A percentile compares a stretch with the other conserved stretches of the same genome.
phyloP scores from a whole-genome alignment of 2,113 vertebrate genomes.

The Pristiophorus japonicus region DNA sequence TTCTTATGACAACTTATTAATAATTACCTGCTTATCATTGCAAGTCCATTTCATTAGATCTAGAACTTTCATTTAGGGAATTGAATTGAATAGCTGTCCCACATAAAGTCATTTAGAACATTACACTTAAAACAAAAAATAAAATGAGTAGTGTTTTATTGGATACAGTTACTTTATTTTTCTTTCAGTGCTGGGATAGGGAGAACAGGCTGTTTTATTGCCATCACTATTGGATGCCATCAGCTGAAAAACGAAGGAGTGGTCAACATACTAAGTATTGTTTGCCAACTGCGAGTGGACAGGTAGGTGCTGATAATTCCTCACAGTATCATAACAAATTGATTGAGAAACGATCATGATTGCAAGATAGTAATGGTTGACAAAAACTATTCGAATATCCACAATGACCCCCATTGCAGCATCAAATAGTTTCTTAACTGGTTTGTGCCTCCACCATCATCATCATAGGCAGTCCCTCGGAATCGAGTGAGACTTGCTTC shows the following conservation, averaged over 20 bases:
- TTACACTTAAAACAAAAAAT: background rate
- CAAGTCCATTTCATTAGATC: background rate
- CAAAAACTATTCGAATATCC: background rate
- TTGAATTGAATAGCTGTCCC: too few species aligned
- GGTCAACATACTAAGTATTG: slow-evolving; percentile 79
- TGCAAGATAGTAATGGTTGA: background rate
- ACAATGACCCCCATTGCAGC: background rate
- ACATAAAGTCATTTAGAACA: background rate
- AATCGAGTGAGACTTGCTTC: too few species aligned
- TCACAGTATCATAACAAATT: background rate
- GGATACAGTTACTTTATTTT: slow-evolving; percentile 38
- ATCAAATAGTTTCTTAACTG: background rate
- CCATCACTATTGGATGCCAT: slow-evolving; percentile 80
- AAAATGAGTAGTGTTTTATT: background rate
- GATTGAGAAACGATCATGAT: background rate
- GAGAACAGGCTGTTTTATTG: slow-evolving; percentile 93
- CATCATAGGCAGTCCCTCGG: too few species aligned
- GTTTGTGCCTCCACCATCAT: background rate
- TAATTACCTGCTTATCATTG: background rate
- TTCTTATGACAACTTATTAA: background rate
- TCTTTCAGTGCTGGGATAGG: slow-evolving; percentile 85
- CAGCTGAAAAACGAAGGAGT: slow-evolving; percentile 78
- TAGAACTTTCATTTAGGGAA: background rate
- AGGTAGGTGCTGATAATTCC: slow-evolving; percentile 60
- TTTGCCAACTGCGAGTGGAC: slow-evolving; percentile 82